Conservation (phyloP, 2,888 invertebrate genomes). For the Taphrorychus bicolor region DNA sequence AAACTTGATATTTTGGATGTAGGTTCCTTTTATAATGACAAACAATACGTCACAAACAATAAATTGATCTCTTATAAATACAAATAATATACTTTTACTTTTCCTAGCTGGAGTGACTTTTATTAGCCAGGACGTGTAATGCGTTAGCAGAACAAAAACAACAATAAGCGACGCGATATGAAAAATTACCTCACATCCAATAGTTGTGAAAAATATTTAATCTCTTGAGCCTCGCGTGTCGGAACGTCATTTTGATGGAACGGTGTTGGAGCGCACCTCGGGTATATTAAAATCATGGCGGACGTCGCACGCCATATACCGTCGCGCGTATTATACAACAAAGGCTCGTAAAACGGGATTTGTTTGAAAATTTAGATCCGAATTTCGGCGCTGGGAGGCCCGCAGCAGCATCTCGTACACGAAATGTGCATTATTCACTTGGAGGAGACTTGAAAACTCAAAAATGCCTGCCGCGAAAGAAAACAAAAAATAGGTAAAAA, state of each 20-base stretch:
- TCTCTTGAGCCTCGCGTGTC: conserved; percentile 31
- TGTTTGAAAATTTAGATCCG: conserved; percentile 35
- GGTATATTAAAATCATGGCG: conserved; percentile 38
- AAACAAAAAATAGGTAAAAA: not conserved
- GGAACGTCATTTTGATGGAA: conserved; percentile 32
- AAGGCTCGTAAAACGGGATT: conserved; percentile 37
- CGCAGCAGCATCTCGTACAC: conserved; percentile 27
- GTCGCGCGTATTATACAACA: conserved; percentile 38
- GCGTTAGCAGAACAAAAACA: not conserved
- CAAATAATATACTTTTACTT: too few relatives aligned
- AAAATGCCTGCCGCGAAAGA: not conserved
- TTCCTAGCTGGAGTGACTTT: too few relatives aligned
- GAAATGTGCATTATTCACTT: conserved; percentile 18
- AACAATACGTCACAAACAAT: too few relatives aligned
- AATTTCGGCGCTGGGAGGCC: conserved; percentile 14
- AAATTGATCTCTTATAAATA: too few relatives aligned
- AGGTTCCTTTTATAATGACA: too few relatives aligned
- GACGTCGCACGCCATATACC: conserved; percentile 35
- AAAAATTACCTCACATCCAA: not conserved
- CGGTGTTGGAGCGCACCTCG: conserved; percentile 27
- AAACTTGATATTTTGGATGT: too few relatives aligned
- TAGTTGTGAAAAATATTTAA: conserved; percentile 25
- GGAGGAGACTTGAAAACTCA: not conserved
- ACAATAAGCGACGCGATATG: not conserved
- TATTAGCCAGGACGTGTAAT: too few relatives aligned